Percentiles rank a stretch among this genome's conserved stretches.
phyloP scores from a whole-genome alignment of 2,888 invertebrate species.

The Lobophora halterata region DNA sequence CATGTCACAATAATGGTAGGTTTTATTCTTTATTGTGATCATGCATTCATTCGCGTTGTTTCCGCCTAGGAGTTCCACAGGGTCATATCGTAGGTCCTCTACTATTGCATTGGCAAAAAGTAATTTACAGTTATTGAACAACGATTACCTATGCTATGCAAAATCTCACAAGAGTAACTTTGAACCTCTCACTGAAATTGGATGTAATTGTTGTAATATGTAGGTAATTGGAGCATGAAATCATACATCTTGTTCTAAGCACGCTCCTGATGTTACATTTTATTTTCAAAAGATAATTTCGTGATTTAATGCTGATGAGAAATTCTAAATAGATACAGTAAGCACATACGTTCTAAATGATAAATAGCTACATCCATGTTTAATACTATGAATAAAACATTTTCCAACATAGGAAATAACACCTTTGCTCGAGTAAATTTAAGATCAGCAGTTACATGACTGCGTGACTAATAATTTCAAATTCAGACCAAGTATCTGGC shows the following conservation, averaged over 20 bases:
- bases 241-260: constrained; percentile 45
- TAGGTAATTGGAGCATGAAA: constrained; percentile 57
- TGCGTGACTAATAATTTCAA: constrained; percentile 14
- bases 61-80: constrained; percentile 25
- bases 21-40: constrained; percentile 32
- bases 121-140: constrained; percentile 27
- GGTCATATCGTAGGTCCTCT: constrained; percentile 25
- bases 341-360: constrained; percentile 1
- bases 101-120: constrained; percentile 24
- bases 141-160: constrained; percentile 23
- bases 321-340: constrained; percentile 4
- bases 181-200: constrained; percentile 44
- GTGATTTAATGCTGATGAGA: constrained; percentile 25
- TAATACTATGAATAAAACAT: constrained; percentile 11
- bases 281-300: constrained; percentile 38
- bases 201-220: constrained; percentile 52
- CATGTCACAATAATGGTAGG: constrained; percentile 36
- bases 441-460: constrained; percentile 21
- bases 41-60: constrained; percentile 23
- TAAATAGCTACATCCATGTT: neutral
- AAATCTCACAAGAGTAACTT: constrained; percentile 27
- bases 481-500: constrained; percentile 21
- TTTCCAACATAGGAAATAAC: constrained; percentile 3
- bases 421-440: constrained; percentile 6
- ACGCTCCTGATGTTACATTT: constrained; percentile 43